Evolutionary conservation across 2,888 invertebrate genomes (phyloP).

Genomic region (Pandemis heparana): DNA sequence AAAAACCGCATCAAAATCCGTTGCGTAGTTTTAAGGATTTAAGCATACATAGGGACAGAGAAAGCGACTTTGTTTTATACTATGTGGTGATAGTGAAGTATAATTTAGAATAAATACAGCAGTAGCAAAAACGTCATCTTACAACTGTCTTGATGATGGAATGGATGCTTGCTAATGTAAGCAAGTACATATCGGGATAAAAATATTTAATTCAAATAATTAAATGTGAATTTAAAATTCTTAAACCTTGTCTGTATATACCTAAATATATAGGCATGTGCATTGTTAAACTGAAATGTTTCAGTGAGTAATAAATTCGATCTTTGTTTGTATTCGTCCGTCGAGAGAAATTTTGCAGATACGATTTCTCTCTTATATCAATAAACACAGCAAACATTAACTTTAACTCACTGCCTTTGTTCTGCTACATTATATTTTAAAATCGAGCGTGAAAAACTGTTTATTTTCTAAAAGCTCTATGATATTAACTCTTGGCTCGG

Average conservation of each 20-base stretch:
- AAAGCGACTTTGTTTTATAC: too few species aligned
- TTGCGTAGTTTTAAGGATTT: too few species aligned
- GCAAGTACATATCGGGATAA: too few species aligned
- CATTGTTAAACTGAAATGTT: neutral
- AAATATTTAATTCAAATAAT: too few species aligned
- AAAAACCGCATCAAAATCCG: too few species aligned
- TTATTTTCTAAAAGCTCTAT: neutral
- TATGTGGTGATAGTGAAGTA: too few species aligned
- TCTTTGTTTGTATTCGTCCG: constrained; percentile 35
- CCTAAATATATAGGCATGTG: neutral
- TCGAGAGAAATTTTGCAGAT: constrained; percentile 39
- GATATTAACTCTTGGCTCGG: constrained; percentile 45
- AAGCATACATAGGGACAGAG: too few species aligned
- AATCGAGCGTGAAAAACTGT: neutral
- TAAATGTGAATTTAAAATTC: neutral
- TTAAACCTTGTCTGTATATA: neutral
- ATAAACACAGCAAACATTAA: constrained; percentile 37
- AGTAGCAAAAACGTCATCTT: too few species aligned
- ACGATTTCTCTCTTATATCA: constrained; percentile 32
- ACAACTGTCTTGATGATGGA: too few species aligned
- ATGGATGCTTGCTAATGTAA: too few species aligned
- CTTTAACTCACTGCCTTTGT: constrained; percentile 37
- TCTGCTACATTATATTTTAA: neutral
- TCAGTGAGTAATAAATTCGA: constrained; percentile 13
- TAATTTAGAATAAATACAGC: too few species aligned